Conservation (phyloP, 2,797 vertebrate species). For the Zenarchopterus dispar region DNA sequence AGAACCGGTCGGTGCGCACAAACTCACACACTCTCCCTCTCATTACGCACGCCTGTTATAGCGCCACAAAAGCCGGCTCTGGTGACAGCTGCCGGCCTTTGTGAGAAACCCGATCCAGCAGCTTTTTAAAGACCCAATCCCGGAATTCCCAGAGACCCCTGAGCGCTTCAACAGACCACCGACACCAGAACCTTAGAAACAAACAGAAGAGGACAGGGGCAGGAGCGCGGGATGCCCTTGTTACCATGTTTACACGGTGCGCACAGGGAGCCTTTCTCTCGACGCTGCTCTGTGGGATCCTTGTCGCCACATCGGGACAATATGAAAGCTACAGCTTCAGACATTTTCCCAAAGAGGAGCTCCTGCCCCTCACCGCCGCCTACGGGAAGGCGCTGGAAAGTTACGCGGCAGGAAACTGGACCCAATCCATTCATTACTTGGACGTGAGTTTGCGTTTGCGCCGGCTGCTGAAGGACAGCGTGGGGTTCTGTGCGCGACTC, state of each 20-base stretch:
- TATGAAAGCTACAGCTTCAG: conserved; percentile 87
- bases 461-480: conserved; percentile 85
- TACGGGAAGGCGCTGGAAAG: conserved; percentile 83
- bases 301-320: conserved; percentile 64
- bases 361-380: conserved; percentile 81
- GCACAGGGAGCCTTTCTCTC: conserved; percentile 9
- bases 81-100: conserved; percentile 39
- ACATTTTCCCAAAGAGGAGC: conserved; percentile 80
- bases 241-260: conserved; percentile 48
- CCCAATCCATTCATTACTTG: conserved; percentile 83
- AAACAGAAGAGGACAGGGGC: background rate
- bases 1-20: background rate
- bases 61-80: conserved; percentile 27
- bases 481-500: conserved; percentile 79
- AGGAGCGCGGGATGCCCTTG: conserved; percentile 5
- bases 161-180: conserved; percentile 57
- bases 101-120: conserved; percentile 56
- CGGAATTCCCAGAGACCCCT: conserved; percentile 56
- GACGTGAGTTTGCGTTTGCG: conserved; percentile 86
- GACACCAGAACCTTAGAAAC: too few relatives aligned
- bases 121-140: conserved; percentile 40
- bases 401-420: conserved; percentile 85
- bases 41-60: conserved; percentile 22
- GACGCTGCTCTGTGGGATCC: conserved; percentile 8
- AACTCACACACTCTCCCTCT: too few relatives aligned